Percentiles rank a stretch among this genome's conserved stretches.
Conservation (phyloP, 2,888 invertebrate species). For the Sisyra nigra region DNA sequence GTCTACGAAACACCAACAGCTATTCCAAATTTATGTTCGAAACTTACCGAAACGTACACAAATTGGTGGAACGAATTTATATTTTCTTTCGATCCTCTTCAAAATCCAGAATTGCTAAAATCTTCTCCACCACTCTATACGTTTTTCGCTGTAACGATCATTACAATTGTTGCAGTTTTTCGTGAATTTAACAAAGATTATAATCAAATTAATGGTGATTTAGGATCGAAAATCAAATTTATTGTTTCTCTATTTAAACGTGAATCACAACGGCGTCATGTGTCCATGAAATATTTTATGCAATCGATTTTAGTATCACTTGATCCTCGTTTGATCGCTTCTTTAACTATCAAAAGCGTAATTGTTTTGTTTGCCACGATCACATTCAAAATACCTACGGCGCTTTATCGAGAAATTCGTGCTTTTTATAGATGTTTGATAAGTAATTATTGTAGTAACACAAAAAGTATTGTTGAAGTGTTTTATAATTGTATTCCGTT, state of each 20-base stretch:
- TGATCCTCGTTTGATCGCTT: slow-evolving; percentile 27
- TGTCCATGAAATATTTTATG: slow-evolving; percentile 19
- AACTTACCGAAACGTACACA: slow-evolving; percentile 47
- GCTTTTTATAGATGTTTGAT: slow-evolving; percentile 25
- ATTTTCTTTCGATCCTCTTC: slow-evolving; percentile 59
- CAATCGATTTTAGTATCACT: slow-evolving; percentile 25
- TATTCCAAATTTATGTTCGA: slow-evolving; percentile 47
- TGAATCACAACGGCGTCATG: slow-evolving; percentile 21
- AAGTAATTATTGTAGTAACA: slow-evolving; percentile 23
- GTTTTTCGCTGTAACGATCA: slow-evolving; percentile 43
- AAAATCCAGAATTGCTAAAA: slow-evolving; percentile 48
- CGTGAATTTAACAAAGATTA: slow-evolving; percentile 42
- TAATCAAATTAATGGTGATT: slow-evolving; percentile 27
- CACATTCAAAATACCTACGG: slow-evolving; percentile 23
- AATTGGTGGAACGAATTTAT: slow-evolving; percentile 71
- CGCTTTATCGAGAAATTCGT: slow-evolving; percentile 26
- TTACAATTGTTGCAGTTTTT: slow-evolving; percentile 44
- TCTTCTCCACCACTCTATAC: slow-evolving; percentile 39
- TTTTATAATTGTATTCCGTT: slow-evolving; percentile 29
- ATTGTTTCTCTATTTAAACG: slow-evolving; percentile 22
- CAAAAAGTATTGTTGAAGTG: slow-evolving; percentile 22
- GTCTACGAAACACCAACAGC: slow-evolving; percentile 43
- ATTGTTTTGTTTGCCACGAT: slow-evolving; percentile 20
- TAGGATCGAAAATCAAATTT: slow-evolving; percentile 30
- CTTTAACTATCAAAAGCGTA: slow-evolving; percentile 20